Base-by-base conservation (phyloP, 2,888 invertebrate species). In the Seira ritae region DNA sequence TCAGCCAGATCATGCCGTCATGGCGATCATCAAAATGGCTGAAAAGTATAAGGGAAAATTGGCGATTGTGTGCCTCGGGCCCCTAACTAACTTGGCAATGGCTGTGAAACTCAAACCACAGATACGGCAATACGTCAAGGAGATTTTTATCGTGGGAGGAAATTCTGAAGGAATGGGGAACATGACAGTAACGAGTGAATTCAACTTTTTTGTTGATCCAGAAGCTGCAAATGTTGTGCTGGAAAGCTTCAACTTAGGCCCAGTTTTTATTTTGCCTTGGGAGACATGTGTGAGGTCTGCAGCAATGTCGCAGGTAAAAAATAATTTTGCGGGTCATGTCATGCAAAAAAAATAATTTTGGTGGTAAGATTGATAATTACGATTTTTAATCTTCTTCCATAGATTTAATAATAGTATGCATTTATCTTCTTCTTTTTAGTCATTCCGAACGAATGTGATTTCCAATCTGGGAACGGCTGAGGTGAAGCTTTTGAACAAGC, bases 21-120 rank as follows among this genome's bases (percentile, higher is more conserved):
- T 85, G 23, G 89, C 86, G 46, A 87, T 90, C 0, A 87, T 88
- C 3, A 85, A 86, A 37, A 55, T 89, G 10, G 87, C 88, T 1
- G 84, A 87, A 22, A 86, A 85, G 46, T 85, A 89, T 70, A 88
- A 88, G 82, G 89, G 90, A 22, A 50, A 50, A 78, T 60, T 84
- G 90, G 69, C 74, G 90, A 22, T 89, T 12, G 37, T 23, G 3
- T 86, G 66, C 1, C 75, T 67, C 93, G 96, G 95, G 0, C 94
- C 97, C 0, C 90, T 97, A 24, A 96, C 96, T 0, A 97, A 96
- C 89, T 91, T 96, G 66, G 97, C 96, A 0, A 89, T 96, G 82
- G 94, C 95, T 0, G 92, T 94, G 1, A 93, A 94, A 89, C 90
- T 95, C 89, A 95, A 94, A 88, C 93, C 94, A 0, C 62, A 79